A percentile compares a stretch with the other conserved stretches of the same genome.
These are phyloP conservation scores for Tetragonula clypearis DNA, from an alignment of 1,140 invertebrate species.

Conservation along the genomic window DNA sequence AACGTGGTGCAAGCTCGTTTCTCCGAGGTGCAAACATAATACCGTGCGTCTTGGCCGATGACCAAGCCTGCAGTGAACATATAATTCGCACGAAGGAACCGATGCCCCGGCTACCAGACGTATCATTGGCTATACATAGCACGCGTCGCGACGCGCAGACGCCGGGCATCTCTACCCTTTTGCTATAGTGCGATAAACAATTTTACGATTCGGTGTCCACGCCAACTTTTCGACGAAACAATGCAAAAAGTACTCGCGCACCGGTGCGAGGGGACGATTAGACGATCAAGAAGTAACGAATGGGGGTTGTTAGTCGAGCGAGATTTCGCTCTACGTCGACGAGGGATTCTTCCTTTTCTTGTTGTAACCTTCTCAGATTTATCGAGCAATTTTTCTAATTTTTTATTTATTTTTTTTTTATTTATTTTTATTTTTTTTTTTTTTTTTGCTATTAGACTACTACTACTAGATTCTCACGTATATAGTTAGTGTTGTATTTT, in stretches of 20 bases:
- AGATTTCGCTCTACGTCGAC: not conserved
- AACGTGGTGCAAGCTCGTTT: not conserved
- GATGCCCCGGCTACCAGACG: conserved; percentile 55
- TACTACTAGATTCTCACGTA: not conserved
- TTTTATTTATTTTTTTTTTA: not conserved
- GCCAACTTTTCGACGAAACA: not conserved
- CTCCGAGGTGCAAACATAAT: conserved; percentile 7
- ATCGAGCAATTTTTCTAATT: not conserved
- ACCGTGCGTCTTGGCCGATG: conserved; percentile 63
- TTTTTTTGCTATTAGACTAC: not conserved
- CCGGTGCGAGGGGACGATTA: not conserved
- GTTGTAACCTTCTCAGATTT: not conserved
- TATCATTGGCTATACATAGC: conserved; percentile 69
- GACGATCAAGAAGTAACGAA: not conserved
- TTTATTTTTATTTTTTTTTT: not conserved
- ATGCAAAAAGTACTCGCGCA: not conserved
- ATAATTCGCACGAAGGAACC: conserved; percentile 70
- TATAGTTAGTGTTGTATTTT: too few species aligned
- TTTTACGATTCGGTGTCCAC: not conserved
- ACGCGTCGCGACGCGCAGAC: conserved; percentile 65
- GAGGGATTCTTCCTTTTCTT: not conserved
- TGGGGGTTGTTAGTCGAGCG: not conserved
- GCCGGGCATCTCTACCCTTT: conserved; percentile 53
- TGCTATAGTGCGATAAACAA: conserved; percentile 40
- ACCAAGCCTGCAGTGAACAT: conserved; percentile 66